Evolutionary conservation across 2,888 invertebrate genomes (phyloP).

Genomic region (Drosophila siamana): DNA sequence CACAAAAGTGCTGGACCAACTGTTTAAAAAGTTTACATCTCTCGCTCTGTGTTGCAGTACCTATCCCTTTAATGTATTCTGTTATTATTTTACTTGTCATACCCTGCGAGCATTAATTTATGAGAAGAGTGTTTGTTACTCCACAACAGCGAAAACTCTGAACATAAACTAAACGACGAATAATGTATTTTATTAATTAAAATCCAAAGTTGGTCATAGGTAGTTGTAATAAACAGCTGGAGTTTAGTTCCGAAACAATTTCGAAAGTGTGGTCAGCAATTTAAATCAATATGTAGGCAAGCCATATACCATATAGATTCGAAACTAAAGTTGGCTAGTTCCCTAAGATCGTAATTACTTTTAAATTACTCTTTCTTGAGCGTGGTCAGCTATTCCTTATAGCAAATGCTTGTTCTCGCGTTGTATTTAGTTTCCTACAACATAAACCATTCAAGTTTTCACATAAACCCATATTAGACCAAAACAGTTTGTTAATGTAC

Average conservation of each 20-base stretch:
- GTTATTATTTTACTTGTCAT: constrained; percentile 25
- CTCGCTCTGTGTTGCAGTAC: background rate
- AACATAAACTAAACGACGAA: background rate
- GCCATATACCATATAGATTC: too few species aligned
- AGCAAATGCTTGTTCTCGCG: too few species aligned
- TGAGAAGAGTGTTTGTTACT: too few species aligned
- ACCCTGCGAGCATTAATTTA: too few species aligned
- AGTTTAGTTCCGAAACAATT: background rate
- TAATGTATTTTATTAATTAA: background rate
- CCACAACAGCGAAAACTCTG: too few species aligned
- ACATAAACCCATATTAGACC: background rate
- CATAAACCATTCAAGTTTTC: background rate
- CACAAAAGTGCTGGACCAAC: constrained; percentile 52
- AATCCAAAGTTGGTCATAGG: background rate
- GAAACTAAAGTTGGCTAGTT: too few species aligned
- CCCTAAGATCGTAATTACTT: too few species aligned
- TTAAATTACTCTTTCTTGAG: too few species aligned
- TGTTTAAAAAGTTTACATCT: constrained; percentile 47
- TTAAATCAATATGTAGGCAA: background rate
- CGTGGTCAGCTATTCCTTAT: background rate
- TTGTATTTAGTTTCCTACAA: too few species aligned
- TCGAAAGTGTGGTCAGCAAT: background rate
- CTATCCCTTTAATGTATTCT: constrained; percentile 22
- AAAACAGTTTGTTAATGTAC: background rate
- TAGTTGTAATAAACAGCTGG: background rate